These are phyloP conservation scores for Drosophila mettleri DNA, from an alignment of 2,888 invertebrate species.

Conservation along the genomic window DNA sequence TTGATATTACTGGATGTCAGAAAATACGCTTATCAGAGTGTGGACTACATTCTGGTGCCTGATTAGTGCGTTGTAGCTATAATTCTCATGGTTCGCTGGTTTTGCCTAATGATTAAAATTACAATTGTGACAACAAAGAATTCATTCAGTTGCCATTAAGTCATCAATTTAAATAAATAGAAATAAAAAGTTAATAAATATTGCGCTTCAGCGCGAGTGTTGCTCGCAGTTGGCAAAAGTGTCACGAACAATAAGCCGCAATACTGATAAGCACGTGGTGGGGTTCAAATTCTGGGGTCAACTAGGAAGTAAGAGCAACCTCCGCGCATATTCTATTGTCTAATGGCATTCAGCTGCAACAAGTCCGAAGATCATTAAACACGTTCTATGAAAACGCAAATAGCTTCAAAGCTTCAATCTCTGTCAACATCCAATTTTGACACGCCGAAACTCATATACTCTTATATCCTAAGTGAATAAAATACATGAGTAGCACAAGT, in stretches of 20 bases:
- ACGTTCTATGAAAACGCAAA: constrained; percentile 34
- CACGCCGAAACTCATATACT: background rate
- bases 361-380: constrained; percentile 41
- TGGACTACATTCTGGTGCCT: constrained; percentile 9
- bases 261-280: constrained; percentile 74
- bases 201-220: constrained; percentile 35
- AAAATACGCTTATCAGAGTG: constrained; percentile 60
- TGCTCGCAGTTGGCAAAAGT: constrained; percentile 57
- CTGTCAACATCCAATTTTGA: no score
- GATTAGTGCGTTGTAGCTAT: constrained; percentile 20
- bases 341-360: constrained; percentile 51
- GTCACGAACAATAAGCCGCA: constrained; percentile 60
- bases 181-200: constrained; percentile 70
- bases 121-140: constrained; percentile 68
- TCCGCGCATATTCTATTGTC: constrained; percentile 58
- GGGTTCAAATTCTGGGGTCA: constrained; percentile 69
- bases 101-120: constrained; percentile 68
- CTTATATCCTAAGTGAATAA: background rate
- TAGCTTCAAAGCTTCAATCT: constrained; percentile 8
- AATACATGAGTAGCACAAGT: no score
- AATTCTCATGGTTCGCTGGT: constrained; percentile 52
- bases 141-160: constrained; percentile 68
- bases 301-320: constrained; percentile 59
- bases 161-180: constrained; percentile 79
- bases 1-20: constrained; percentile 33